These are phyloP conservation scores for Balaeniceps rex DNA, from an alignment of 2,113 vertebrate species.

Conservation along the genomic window DNA sequence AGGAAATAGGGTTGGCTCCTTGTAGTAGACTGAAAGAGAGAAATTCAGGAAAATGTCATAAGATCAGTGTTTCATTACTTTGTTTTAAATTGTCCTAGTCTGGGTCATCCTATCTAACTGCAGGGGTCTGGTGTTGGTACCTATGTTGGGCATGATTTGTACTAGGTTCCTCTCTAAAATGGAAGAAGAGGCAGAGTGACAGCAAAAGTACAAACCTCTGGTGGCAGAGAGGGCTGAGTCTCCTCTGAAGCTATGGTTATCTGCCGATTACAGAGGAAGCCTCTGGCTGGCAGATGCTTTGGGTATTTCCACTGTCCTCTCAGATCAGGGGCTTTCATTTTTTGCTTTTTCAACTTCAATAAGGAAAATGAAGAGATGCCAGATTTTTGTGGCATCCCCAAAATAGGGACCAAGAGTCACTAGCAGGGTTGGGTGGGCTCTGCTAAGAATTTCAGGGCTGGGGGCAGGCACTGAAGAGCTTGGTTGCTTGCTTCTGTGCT, in stretches of 20 bases:
- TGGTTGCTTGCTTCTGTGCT: background rate
- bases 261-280: background rate
- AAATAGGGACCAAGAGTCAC: background rate
- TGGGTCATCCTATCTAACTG: background rate
- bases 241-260: background rate
- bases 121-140: background rate
- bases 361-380: background rate
- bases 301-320: background rate
- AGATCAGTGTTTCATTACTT: background rate
- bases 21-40: background rate
- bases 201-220: background rate
- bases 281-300: background rate
- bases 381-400: background rate
- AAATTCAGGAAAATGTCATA: background rate
- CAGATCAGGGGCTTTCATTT: background rate
- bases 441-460: background rate
- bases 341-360: background rate
- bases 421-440: background rate
- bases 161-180: background rate
- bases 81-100: background rate
- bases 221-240: background rate
- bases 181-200: background rate
- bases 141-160: background rate
- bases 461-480: background rate
- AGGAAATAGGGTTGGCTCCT: background rate